A percentile compares a stretch with the other conserved stretches of the same genome.
These are phyloP conservation scores for Chamaea fasciata DNA, from an alignment of 2,113 vertebrate genomes.

Conservation along the genomic window DNA sequence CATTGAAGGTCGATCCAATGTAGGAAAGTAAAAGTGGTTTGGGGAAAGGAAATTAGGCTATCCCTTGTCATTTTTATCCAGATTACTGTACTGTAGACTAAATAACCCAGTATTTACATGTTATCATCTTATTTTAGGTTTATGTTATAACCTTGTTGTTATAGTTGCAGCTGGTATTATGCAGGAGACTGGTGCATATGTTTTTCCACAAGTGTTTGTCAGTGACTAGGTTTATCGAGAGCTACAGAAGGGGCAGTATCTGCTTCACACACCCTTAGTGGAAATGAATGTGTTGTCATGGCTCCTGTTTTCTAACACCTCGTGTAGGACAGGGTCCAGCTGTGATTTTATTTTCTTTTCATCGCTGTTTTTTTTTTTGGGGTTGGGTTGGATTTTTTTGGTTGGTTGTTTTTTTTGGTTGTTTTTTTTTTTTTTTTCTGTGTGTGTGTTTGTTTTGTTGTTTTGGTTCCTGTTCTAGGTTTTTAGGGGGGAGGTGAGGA, in stretches of 20 bases:
- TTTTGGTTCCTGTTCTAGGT: slow-evolving; percentile 22
- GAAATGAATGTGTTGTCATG: slow-evolving; percentile 57
- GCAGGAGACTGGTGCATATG: slow-evolving; percentile 81
- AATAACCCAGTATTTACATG: slow-evolving; percentile 90
- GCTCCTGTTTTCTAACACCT: slow-evolving; percentile 59
- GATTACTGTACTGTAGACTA: slow-evolving; percentile 93
- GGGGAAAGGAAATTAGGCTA: slow-evolving; percentile 69
- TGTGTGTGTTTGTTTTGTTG: background rate
- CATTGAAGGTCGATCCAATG: slow-evolving; percentile 97
- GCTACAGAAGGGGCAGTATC: slow-evolving; percentile 55
- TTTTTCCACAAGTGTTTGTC: slow-evolving; percentile 72
- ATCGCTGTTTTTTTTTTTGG: background rate
- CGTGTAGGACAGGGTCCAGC: slow-evolving; percentile 43
- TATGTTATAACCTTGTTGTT: slow-evolving; percentile 87
- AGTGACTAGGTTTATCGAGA: slow-evolving; percentile 54
- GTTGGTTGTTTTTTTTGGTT: background rate
- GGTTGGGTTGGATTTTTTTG: background rate
- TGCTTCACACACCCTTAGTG: slow-evolving; percentile 58
- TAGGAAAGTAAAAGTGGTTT: slow-evolving; percentile 88
- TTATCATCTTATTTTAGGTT: slow-evolving; percentile 89
- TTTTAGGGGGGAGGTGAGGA: background rate
- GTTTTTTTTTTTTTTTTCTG: background rate
- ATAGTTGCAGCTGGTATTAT: slow-evolving; percentile 83
- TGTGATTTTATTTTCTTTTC: slow-evolving; percentile 28
- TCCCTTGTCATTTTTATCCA: slow-evolving; percentile 80